Percentiles rank a stretch among this genome's conserved stretches.
Conservation (phyloP, 2,797 vertebrate genomes). For the Philypnodon macrostomus region DNA sequence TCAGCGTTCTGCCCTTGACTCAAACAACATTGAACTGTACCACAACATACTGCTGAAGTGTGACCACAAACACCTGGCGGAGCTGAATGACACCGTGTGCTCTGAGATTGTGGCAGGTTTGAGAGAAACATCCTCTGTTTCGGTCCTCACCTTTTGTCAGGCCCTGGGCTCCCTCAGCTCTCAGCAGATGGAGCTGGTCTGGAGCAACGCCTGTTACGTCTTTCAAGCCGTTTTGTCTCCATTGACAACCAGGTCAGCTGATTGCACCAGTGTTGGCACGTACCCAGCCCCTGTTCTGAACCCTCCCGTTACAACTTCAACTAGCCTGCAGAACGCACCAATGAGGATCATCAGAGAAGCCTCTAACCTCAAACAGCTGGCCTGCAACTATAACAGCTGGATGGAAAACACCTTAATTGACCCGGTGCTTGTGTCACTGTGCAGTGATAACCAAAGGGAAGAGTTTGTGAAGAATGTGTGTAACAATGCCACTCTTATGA, state of each 20-base stretch:
- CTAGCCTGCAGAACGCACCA: not conserved
- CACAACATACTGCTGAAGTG: slow-evolving; percentile 49
- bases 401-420: slow-evolving; percentile 38
- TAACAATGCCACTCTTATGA: slow-evolving; percentile 50
- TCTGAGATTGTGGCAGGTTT: slow-evolving; percentile 45
- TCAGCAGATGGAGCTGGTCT: slow-evolving; percentile 52
- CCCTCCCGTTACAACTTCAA: not conserved
- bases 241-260: slow-evolving; percentile 47
- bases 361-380: slow-evolving; percentile 65
- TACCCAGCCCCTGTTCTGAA: not conserved
- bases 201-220: slow-evolving; percentile 67
- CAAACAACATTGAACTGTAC: not conserved
- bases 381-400: slow-evolving; percentile 76
- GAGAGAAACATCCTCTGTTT: slow-evolving; percentile 22
- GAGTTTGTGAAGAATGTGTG: slow-evolving; percentile 72
- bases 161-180: slow-evolving; percentile 56
- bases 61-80: slow-evolving; percentile 52
- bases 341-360: slow-evolving; percentile 39
- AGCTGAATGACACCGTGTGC: slow-evolving; percentile 74
- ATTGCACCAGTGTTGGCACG: slow-evolving; percentile 19
- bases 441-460: slow-evolving; percentile 67
- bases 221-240: slow-evolving; percentile 46
- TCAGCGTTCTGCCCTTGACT: slow-evolving; percentile 28
- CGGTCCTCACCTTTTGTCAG: slow-evolving; percentile 62
- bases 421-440: slow-evolving; percentile 66